A percentile compares a stretch with the other conserved stretches of the same genome.
phyloP scores from a whole-genome alignment of 2,797 vertebrate species.

The Bovichtus variegatus region DNA sequence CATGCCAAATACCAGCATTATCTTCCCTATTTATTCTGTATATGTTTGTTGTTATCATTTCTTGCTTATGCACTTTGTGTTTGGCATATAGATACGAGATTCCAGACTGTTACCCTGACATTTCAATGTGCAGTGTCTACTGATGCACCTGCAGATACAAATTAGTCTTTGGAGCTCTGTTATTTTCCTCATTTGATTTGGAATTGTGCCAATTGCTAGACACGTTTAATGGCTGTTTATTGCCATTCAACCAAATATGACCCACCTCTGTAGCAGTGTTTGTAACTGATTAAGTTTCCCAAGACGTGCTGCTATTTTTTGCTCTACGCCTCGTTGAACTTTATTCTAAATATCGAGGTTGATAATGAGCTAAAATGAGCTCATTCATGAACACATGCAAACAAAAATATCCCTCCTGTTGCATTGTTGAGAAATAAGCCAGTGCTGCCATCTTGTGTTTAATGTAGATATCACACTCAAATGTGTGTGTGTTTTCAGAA shows the following conservation, averaged over 20 bases:
- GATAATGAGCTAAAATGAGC: not conserved
- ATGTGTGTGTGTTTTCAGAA: slow-evolving; percentile 81
- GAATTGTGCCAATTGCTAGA: not conserved
- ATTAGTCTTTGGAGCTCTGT: not conserved
- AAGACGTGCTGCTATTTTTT: not conserved
- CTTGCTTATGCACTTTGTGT: not conserved
- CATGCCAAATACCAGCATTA: not conserved
- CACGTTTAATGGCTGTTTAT: not conserved
- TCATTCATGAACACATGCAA: not conserved
- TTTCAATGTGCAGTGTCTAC: not conserved
- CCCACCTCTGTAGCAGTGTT: not conserved
- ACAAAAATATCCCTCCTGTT: not conserved
- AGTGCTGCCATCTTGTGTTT: slow-evolving; percentile 50
- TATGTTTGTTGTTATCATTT: not conserved
- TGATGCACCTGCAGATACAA: not conserved
- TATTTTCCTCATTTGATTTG: not conserved
- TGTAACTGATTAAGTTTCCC: not conserved
- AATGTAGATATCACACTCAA: not conserved
- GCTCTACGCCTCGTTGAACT: not conserved
- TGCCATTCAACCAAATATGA: not conserved
- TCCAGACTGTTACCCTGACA: not conserved
- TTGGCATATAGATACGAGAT: not conserved
- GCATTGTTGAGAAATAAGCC: not conserved
- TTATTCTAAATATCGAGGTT: not conserved
- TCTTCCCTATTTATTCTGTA: not conserved